Base-by-base conservation (phyloP, 2,797 vertebrate species). In the Spinus pinus region DNA sequence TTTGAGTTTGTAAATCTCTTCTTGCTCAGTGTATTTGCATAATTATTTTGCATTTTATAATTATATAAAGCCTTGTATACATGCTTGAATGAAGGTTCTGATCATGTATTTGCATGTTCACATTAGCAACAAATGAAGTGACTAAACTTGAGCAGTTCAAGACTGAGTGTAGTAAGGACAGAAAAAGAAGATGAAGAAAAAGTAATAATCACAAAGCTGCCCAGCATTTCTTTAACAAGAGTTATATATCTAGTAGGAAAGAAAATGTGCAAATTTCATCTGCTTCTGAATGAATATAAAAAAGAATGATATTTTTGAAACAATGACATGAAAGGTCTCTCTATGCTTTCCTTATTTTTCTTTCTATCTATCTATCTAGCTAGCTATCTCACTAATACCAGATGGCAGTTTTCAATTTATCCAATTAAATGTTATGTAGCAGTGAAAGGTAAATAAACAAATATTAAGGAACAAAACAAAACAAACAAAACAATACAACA, bases 241-340 rank as follows among this genome's bases (percentile, higher is more conserved):
- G 2, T 31, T 74, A 41, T 21, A 31, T 22, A 53, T 15, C 28
- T 30, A 71, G 18, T 41, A 49, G 11, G 23, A 85, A 33, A 56
- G 5, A 56, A 88, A 85, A 64, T 3, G 0, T 1, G 5, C 2
- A 2, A 4, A 33, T 69, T 56, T 77, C 1, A 15, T 70, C 16
- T 47, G 4, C n/a, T 80, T 75, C 70, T 72, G 49, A 61, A 46
- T 37, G 35, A 86, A 53, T 21, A 35, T 31, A 53, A 75, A 80
- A 21, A 0, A 37, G 12, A 77, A 15, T 47, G 2, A n/a, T 72
- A 56, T 39, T 56, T 80, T 46, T 65, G 30, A 88, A 82, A 49
- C 20, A 57, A 53, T 61, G 30, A 6, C 37, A 37, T 17, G 12
- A 80, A 57, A 65, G 4, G 0, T 33, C 9, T 54, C 11, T 35